Percentiles rank a stretch among this genome's conserved stretches.
These are phyloP conservation scores for Tinea pellionella DNA, from an alignment of 2,888 invertebrate genomes.

Conservation along the genomic window DNA sequence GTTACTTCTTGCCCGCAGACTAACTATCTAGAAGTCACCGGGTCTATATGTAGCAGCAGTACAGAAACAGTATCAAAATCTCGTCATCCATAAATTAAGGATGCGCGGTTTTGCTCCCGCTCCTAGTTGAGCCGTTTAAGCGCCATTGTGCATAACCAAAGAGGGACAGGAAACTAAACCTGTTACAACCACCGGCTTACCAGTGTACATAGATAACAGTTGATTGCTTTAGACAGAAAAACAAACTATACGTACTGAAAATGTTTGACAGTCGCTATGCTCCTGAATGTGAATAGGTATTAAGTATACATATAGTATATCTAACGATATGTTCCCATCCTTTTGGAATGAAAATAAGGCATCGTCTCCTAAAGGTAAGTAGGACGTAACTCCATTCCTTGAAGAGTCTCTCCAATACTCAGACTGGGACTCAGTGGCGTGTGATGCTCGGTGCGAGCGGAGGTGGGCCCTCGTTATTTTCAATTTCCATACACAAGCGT, in stretches of 20 bases:
- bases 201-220: constrained; percentile 1
- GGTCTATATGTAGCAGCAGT: constrained; percentile 3
- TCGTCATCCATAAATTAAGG: constrained; percentile 54
- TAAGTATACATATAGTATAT: not conserved
- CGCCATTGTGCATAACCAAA: constrained; percentile 49
- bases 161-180: constrained; percentile 35
- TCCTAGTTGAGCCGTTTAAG: constrained; percentile 42
- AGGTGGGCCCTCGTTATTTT: constrained; percentile 60
- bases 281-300: not conserved
- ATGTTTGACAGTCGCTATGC: not conserved
- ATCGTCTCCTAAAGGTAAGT: constrained; percentile 63
- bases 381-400: constrained; percentile 66
- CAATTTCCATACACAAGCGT: constrained; percentile 66
- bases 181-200: constrained; percentile 1
- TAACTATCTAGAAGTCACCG: constrained; percentile 11
- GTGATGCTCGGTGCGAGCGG: constrained; percentile 56
- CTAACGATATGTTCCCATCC: not conserved
- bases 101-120: constrained; percentile 31
- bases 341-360: constrained; percentile 51
- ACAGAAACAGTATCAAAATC: constrained; percentile 40
- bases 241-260: not conserved
- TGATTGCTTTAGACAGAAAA: not conserved
- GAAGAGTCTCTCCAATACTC: constrained; percentile 53
- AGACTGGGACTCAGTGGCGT: constrained; percentile 11
- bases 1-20: constrained; percentile 6